Base-by-base conservation (phyloP, 1,140 invertebrate species). In the Papilio glaucus region DNA sequence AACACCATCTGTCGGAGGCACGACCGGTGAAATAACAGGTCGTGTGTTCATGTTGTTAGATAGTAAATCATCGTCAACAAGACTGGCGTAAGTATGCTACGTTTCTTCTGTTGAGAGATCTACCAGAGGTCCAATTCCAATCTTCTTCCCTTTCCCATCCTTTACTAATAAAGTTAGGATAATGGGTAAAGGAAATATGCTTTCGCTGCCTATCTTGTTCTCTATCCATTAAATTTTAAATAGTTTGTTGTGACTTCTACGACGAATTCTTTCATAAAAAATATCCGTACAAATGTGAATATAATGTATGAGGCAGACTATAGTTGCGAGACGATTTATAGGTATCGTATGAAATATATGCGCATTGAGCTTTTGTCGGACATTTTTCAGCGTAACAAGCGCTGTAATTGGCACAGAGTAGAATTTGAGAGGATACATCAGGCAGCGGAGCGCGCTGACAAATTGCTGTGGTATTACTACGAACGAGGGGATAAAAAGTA, bases 311-410 rank as follows among this genome's bases (percentile, higher is more conserved):
- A 61, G 49, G 2, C 4, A 57, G 18, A 12, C 0, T 24, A 57
- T 24, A 42, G 63, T 42, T 41, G 38, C 12, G 12, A 49, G 45
- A 65, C 57, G 72, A 72, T 77, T 81, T 79, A 79, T 74, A 67
- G 67, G 72, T 82, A 73, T 61, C 74, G 63, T 78, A 77, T 75
- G 63, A 78, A 78, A 78, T 77, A 74, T 77, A 74, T 75, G 74
- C 60, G 72, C 49, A 77, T 74, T 77, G 75, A 73, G 74, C 72
- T 74, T 67, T 77, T 78, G 83, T 77, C 76, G 76, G 73, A 74
- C 77, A 90, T 91, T 90, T 89, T 89, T 91, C 87, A 91, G 72
- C 77, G 79, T 88, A 91, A 89, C 89, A 88, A 89, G 89, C 85
- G 57, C 77, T 83, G 82, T 91, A 91, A 91, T 91, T 90, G 87